Percentiles rank a stretch among this genome's conserved stretches.
Evolutionary conservation across 2,888 invertebrate species (phyloP).

Genomic region (Petrolisthes manimaculis): DNA sequence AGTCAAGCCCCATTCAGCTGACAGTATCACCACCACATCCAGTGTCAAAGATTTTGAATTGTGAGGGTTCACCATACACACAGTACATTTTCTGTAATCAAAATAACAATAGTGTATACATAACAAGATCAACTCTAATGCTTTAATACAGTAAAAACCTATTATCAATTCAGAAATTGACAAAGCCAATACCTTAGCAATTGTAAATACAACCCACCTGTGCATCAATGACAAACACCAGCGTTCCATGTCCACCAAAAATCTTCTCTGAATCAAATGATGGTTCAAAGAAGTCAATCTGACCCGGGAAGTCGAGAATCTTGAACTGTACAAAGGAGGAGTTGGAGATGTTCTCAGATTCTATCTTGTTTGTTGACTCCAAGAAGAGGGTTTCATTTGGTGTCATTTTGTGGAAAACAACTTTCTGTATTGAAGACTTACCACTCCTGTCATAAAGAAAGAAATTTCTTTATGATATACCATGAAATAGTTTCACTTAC

Average conservation of each 20-base stretch:
- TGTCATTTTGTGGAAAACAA: constrained; percentile 99
- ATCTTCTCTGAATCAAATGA: constrained; percentile 96
- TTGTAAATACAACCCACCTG: constrained; percentile 69
- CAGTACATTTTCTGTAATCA: no score
- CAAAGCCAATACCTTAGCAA: background rate
- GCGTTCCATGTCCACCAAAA: constrained; percentile 95
- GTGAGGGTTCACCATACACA: no score
- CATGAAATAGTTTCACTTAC: background rate
- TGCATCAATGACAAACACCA: constrained; percentile 99
- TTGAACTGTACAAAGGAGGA: constrained; percentile 98
- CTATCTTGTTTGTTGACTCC: constrained; percentile 98
- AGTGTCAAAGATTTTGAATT: no score
- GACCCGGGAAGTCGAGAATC: constrained; percentile 99
- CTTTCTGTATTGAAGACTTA: constrained; percentile 99
- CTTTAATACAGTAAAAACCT: background rate
- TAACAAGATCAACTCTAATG: background rate
- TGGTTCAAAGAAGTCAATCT: constrained; percentile 97
- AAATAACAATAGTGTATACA: no score
- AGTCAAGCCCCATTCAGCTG: no score
- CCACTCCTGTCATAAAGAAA: constrained; percentile 83
- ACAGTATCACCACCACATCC: no score
- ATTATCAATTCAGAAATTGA: no score
- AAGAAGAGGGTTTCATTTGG: constrained; percentile 98
- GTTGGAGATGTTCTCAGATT: constrained; percentile 97
- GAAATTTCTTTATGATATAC: background rate